Percentiles rank a stretch among this genome's conserved stretches.
Evolutionary conservation across 2,113 vertebrate species (phyloP).

Genomic region (Sterna hirundo): DNA sequence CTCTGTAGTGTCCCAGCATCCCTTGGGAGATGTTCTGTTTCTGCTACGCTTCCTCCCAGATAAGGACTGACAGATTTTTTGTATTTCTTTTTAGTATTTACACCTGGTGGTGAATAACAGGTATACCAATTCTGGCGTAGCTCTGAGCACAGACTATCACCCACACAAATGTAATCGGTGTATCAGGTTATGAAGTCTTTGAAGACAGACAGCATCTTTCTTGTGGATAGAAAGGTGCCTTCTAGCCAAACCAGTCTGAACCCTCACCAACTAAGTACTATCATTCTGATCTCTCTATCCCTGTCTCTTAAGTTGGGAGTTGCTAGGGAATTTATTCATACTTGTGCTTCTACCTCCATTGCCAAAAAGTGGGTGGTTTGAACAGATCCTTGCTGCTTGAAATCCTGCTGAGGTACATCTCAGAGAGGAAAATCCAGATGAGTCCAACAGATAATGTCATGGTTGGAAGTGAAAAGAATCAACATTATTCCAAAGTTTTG

Average conservation of each 20-base stretch:
- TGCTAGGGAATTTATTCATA: background rate
- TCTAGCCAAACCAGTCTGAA: background rate
- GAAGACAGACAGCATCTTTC: background rate
- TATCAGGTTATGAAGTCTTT: background rate
- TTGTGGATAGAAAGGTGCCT: background rate
- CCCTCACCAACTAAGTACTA: background rate
- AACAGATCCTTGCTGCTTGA: background rate
- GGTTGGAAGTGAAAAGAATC: background rate
- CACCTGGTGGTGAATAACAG: background rate
- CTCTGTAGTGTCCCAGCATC: background rate
- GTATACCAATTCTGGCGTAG: background rate
- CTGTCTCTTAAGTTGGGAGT: background rate
- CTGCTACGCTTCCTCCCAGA: background rate
- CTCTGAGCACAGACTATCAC: background rate
- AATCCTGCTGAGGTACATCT: background rate
- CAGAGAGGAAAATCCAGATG: background rate
- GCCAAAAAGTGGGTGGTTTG: background rate
- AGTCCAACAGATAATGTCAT: background rate
- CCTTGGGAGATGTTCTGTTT: background rate
- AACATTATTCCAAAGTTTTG: background rate
- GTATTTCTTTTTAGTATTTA: background rate
- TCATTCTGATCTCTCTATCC: background rate
- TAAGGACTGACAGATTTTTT: background rate
- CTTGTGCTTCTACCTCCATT: background rate
- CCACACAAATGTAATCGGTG: background rate